Conservation (phyloP, 2,888 invertebrate genomes). For the Dusona sp. region DNA sequence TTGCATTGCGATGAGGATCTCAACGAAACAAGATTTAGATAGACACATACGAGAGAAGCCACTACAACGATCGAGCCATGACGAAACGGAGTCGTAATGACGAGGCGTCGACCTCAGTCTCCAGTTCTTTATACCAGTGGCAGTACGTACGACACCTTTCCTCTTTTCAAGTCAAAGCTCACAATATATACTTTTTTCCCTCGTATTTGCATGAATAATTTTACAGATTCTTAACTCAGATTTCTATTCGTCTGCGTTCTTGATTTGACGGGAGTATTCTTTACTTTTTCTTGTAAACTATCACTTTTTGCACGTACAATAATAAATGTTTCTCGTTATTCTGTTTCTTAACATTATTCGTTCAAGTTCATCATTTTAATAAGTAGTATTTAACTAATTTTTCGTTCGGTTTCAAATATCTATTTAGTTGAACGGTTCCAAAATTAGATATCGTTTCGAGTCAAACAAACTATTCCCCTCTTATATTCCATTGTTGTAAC, state of each 20-base stretch:
- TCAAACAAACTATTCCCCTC: background rate
- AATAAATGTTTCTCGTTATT: background rate
- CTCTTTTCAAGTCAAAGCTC: conserved; percentile 3
- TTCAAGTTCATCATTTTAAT: background rate
- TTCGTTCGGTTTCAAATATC: background rate
- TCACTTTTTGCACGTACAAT: background rate
- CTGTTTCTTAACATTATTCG: background rate
- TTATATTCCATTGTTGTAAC: background rate
- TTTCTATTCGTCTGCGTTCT: background rate
- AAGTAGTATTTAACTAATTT: background rate
- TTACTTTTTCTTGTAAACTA: background rate
- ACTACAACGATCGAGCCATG: conserved; percentile 51
- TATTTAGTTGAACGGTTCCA: background rate
- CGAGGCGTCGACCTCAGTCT: conserved; percentile 51
- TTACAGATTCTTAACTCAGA: background rate
- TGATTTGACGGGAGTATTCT: background rate
- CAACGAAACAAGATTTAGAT: conserved; percentile 50
- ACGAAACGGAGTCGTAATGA: conserved; percentile 51
- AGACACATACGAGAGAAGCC: conserved; percentile 46
- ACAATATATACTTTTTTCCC: background rate
- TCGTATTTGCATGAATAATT: background rate
- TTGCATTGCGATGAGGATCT: conserved; percentile 41
- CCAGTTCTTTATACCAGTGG: background rate
- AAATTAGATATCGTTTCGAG: background rate
- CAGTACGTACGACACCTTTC: background rate